phyloP scores from a whole-genome alignment of 2,888 invertebrate genomes.

The Cheilosia scutellata region DNA sequence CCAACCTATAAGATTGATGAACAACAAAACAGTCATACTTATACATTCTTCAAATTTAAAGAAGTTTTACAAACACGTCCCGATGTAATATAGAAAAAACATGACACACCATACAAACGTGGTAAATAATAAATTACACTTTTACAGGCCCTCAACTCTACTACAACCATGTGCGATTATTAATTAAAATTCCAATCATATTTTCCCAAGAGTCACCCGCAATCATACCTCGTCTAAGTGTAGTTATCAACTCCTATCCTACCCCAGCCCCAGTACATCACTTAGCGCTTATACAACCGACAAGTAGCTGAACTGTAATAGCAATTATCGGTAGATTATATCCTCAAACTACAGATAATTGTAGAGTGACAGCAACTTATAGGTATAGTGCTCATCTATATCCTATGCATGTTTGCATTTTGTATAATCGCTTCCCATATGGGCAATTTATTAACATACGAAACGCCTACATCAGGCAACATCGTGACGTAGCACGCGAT shows the following conservation, averaged over 20 bases:
- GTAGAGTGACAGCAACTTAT: not conserved
- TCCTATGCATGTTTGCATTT: not conserved
- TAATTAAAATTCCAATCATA: not conserved
- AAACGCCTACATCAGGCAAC: not conserved
- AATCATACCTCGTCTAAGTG: constrained; percentile 1
- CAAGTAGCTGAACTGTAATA: constrained; percentile 16
- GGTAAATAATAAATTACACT: too few relatives aligned
- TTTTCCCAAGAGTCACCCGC: not conserved
- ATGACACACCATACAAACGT: too few relatives aligned
- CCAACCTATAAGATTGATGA: too few relatives aligned
- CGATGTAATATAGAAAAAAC: too few relatives aligned
- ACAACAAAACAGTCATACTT: too few relatives aligned
- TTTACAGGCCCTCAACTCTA: too few relatives aligned
- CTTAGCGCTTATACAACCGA: constrained; percentile 12
- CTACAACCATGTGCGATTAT: too few relatives aligned
- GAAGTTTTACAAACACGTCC: too few relatives aligned
- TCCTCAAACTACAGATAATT: constrained; percentile 13
- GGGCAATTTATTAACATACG: not conserved
- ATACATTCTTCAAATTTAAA: too few relatives aligned
- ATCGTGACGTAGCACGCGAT: not conserved
- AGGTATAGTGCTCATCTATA: not conserved
- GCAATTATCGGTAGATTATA: constrained; percentile 30
- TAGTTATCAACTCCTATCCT: not conserved
- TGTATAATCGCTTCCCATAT: constrained; percentile 1
- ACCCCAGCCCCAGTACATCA: not conserved